A percentile compares a stretch with the other conserved stretches of the same genome.
These are phyloP conservation scores for Heteromyza rotundicornis DNA, from an alignment of 2,888 invertebrate species.

Conservation along the genomic window DNA sequence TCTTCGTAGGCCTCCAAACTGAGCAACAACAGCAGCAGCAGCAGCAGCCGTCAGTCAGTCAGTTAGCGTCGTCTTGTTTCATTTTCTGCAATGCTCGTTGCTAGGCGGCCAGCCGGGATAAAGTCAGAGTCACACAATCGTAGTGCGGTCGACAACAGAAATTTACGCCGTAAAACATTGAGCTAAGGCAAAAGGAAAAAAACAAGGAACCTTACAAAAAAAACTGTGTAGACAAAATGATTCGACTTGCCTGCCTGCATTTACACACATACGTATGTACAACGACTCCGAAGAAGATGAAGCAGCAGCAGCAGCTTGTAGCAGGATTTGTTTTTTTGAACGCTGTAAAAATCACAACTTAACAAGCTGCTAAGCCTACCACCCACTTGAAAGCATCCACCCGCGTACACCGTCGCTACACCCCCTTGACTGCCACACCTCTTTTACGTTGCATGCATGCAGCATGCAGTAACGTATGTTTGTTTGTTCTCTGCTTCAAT, in stretches of 20 bases:
- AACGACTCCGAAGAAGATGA: constrained; percentile 1
- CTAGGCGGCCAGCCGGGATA: neutral
- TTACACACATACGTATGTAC: neutral
- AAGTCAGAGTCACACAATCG: neutral
- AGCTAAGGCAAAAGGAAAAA: neutral
- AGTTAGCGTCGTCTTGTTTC: neutral
- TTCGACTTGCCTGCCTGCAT: constrained; percentile 15
- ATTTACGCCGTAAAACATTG: neutral
- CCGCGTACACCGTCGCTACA: neutral
- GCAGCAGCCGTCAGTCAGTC: neutral
- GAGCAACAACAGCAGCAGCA: neutral
- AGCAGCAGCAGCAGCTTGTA: neutral
- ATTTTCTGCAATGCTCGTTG: neutral
- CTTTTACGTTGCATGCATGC: neutral
- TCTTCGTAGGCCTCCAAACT: neutral
- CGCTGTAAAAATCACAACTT: neutral
- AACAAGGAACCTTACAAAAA: neutral
- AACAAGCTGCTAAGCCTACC: constrained; percentile 7
- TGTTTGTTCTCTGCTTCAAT: neutral
- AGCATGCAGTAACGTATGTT: neutral
- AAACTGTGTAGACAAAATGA: constrained; percentile 14
- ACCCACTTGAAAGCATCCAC: constrained; percentile 1
- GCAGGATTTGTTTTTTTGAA: neutral
- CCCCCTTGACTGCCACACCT: neutral
- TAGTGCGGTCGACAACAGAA: constrained; percentile 1